Conservation (phyloP, 2,888 invertebrate genomes). For the Pollenia angustigena region DNA sequence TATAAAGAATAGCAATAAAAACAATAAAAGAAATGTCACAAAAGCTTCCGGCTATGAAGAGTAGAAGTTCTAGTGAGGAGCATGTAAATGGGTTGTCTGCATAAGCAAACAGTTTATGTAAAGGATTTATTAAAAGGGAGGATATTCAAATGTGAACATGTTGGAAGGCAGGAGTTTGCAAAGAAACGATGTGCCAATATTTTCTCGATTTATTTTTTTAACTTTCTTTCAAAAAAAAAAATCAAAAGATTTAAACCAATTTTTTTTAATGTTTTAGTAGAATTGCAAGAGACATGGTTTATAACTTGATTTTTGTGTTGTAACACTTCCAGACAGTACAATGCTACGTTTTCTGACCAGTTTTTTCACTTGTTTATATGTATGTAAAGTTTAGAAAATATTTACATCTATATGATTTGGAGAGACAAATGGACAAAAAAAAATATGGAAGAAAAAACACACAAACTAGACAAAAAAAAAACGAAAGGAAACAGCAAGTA, state of each 20-base stretch:
- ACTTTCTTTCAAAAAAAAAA: constrained; percentile 25
- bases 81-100: background rate
- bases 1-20: constrained; percentile 47
- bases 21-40: constrained; percentile 69
- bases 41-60: constrained; percentile 71
- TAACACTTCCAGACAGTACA: constrained; percentile 66
- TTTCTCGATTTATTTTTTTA: constrained; percentile 49
- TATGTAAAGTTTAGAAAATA: constrained; percentile 22
- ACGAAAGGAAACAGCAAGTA: constrained; percentile 52
- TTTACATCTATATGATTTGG: constrained; percentile 48
- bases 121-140: constrained; percentile 59
- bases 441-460: background rate
- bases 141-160: constrained; percentile 13
- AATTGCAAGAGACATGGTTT: constrained; percentile 12
- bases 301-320: constrained; percentile 61
- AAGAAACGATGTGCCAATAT: constrained; percentile 71
- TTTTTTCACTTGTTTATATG: constrained; percentile 20
- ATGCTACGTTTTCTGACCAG: constrained; percentile 19
- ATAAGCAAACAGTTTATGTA: constrained; percentile 69
- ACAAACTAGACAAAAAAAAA: constrained; percentile 5
- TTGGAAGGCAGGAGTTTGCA: constrained; percentile 27
- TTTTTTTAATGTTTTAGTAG: constrained; percentile 42
- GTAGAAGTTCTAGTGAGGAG: background rate
- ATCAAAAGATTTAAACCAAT: constrained; percentile 15
- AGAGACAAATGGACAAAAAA: constrained; percentile 56